These are phyloP conservation scores for Rhea americana DNA, from an alignment of 2,113 vertebrate species.

Conservation along the genomic window DNA sequence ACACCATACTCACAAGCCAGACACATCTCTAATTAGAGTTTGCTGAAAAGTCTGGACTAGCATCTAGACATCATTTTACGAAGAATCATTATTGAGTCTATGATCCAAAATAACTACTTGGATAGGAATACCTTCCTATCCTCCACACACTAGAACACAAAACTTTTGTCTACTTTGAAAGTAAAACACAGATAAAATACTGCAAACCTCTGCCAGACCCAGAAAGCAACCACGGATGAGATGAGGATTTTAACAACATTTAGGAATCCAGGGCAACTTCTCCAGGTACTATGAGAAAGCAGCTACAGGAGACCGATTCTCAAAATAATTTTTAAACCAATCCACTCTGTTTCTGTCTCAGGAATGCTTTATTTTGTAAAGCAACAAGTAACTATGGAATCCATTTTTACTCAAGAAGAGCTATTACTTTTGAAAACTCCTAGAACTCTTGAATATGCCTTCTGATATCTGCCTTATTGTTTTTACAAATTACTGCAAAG, in stretches of 20 bases:
- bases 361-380: background rate
- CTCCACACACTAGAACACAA: background rate
- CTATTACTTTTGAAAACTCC: background rate
- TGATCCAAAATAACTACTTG: background rate
- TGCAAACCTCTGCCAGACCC: background rate
- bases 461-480: background rate
- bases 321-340: background rate
- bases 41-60: background rate
- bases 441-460: background rate
- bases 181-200: background rate
- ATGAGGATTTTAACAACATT: background rate
- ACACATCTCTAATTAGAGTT: background rate
- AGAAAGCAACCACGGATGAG: background rate
- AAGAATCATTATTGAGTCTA: background rate
- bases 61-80: background rate
- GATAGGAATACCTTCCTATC: background rate
- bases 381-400: background rate
- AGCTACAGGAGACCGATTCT: background rate
- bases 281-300: background rate
- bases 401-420: background rate
- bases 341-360: background rate
- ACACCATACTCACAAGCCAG: rapidly evolving
- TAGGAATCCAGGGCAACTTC: background rate
- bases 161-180: background rate
- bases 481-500: background rate